These are phyloP conservation scores for Acrocephalus arundinaceus DNA, from an alignment of 2,113 vertebrate genomes.

Conservation along the genomic window DNA sequence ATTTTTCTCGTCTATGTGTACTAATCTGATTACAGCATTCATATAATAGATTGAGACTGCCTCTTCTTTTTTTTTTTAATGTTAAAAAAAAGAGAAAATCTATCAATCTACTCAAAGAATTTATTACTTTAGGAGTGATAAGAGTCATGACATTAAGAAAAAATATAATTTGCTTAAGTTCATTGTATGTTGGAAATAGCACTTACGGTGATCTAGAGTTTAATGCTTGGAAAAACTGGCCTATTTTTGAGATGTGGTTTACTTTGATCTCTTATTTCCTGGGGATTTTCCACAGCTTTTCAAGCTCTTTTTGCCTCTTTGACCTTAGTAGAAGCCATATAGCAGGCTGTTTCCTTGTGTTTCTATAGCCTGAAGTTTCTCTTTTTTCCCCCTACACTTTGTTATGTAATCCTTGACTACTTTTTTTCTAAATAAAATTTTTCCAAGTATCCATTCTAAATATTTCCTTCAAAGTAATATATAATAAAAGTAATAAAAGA, in stretches of 20 bases:
- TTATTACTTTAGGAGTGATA: not conserved
- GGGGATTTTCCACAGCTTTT: slow-evolving; percentile 23
- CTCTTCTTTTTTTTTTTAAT: not conserved
- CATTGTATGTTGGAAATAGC: not conserved
- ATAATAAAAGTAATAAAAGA: no score
- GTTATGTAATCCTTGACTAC: not conserved
- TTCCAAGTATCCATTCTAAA: not conserved
- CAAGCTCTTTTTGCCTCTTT: slow-evolving; percentile 19
- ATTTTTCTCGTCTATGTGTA: not conserved
- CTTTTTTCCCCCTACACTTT: not conserved
- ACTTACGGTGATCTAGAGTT: not conserved
- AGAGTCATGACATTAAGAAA: not conserved
- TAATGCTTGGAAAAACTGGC: not conserved
- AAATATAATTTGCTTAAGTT: not conserved
- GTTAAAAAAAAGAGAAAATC: not conserved
- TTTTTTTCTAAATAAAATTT: not conserved
- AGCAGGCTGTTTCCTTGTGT: not conserved
- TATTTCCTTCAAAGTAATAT: not conserved
- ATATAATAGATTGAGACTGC: not conserved
- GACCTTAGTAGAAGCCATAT: not conserved
- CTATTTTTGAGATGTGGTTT: slow-evolving; percentile 13
- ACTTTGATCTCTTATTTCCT: slow-evolving; percentile 39
- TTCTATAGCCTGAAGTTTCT: not conserved
- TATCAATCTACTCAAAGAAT: not conserved
- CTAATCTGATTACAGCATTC: not conserved